These are phyloP conservation scores for Chaetops frenatus DNA, from an alignment of 2,113 vertebrate genomes.

Conservation along the genomic window DNA sequence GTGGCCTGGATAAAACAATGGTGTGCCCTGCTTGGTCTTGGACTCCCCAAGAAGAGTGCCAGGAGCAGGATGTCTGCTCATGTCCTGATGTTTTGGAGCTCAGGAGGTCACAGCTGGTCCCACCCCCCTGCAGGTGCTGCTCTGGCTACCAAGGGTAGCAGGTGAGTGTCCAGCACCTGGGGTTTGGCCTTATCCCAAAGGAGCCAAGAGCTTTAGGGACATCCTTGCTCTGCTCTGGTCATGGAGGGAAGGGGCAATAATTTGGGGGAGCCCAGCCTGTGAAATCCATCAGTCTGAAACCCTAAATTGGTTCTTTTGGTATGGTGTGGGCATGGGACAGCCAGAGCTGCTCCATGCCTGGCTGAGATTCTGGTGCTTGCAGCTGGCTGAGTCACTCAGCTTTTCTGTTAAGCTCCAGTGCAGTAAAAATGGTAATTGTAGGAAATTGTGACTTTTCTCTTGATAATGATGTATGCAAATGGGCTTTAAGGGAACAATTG, in stretches of 20 bases:
- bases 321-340: neutral
- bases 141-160: neutral
- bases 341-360: accelerated
- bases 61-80: neutral
- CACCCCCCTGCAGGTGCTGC: neutral
- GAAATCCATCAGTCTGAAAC: neutral
- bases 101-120: neutral
- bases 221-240: neutral
- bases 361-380: neutral
- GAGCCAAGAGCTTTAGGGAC: neutral
- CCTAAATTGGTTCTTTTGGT: accelerated
- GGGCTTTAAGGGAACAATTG: neutral
- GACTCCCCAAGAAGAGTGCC: neutral
- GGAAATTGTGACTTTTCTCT: neutral
- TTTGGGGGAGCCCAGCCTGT: neutral
- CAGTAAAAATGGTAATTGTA: neutral
- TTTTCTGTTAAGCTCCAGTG: neutral
- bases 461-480: neutral
- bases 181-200: neutral
- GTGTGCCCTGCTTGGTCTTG: neutral
- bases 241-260: neutral
- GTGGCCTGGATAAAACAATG: neutral
- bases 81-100: accelerated
- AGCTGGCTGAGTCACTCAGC: neutral
- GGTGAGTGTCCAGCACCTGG: neutral